Base-by-base conservation (phyloP, 2,113 vertebrate genomes). In the Callocephalon fimbriatum region DNA sequence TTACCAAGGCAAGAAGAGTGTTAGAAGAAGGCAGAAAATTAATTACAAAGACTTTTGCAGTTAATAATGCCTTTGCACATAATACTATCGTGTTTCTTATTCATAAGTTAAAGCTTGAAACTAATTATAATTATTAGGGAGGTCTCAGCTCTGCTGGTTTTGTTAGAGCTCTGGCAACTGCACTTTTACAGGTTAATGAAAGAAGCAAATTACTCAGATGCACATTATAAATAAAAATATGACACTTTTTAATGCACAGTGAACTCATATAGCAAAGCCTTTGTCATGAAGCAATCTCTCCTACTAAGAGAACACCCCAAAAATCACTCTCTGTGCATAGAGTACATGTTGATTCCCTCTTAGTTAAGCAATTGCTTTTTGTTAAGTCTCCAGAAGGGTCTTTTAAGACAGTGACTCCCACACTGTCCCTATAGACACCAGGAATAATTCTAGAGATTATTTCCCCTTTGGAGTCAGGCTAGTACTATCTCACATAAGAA, bases 51-150 rank as follows among this genome's bases (percentile, higher is more conserved):
- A 76, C 72, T 95, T 97, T 76, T 0, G 0, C 61, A 88, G 82
- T 96, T 97, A 97, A 95, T 96, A 97, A 94, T 72, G 66, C 90
- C 61, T 96, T 95, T 97, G 72, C 76, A 96, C 67, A 40, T 70
- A 93, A 86, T 95, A 90, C 65, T 85, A 93, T 61, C 18, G 1
- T 76, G 65, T 93, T 88, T 95, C 96, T 95, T 97, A 95, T 94
- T 77, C 68, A 31, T 91, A 96, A 97, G 73, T 82, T 88, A 65
- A 97, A 96, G 79, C 83, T 93, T 70, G 88, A 95, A 97, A 87
- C 51, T 93, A 82, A 95, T 67, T 88, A 63, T 97, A 61, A 94
- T 86, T 96, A 96, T 96, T 75, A 90, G 86, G 78, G 68, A 94
- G 80, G 73, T 51, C 74, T 90, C 75, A 86, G 72, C 78, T 94